A percentile compares a stretch with the other conserved stretches of the same genome.
Evolutionary conservation across 2,113 vertebrate genomes (phyloP).

Genomic region (Platysteira castanea): DNA sequence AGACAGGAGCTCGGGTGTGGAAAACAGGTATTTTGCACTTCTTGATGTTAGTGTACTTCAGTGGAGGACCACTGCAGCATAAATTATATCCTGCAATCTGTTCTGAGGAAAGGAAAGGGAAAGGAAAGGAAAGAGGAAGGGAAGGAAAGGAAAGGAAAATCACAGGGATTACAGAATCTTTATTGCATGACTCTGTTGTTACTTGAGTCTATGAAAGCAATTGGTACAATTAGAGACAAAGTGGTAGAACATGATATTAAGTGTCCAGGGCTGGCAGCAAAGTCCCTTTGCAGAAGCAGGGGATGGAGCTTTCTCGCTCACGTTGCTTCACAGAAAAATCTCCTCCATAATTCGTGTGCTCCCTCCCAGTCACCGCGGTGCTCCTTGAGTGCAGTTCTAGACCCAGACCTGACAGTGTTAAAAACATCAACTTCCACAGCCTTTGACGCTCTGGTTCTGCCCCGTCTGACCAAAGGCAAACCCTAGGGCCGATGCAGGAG

Average conservation of each 20-base stretch:
- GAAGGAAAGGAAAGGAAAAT: background rate
- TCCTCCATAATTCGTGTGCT: background rate
- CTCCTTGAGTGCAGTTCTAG: background rate
- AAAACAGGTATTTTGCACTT: background rate
- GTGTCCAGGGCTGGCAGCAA: fast-evolving
- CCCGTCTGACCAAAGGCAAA: background rate
- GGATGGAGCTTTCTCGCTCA: background rate
- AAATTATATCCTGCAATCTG: background rate
- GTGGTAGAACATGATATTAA: background rate
- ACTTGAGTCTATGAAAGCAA: background rate
- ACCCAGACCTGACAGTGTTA: background rate
- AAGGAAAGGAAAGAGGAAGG: too few species aligned
- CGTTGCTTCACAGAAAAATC: background rate
- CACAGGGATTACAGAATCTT: background rate
- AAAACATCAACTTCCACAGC: background rate
- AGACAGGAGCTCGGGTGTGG: background rate
- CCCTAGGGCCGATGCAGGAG: background rate
- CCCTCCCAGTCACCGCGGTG: fast-evolving
- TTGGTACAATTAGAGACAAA: background rate
- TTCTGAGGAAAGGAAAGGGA: too few species aligned
- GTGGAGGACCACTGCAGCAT: background rate
- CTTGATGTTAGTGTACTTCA: background rate
- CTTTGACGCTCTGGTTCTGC: background rate
- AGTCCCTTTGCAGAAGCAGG: background rate
- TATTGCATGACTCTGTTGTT: background rate